Conservation (phyloP, 2,888 invertebrate genomes). For the Tyria jacobaeae region DNA sequence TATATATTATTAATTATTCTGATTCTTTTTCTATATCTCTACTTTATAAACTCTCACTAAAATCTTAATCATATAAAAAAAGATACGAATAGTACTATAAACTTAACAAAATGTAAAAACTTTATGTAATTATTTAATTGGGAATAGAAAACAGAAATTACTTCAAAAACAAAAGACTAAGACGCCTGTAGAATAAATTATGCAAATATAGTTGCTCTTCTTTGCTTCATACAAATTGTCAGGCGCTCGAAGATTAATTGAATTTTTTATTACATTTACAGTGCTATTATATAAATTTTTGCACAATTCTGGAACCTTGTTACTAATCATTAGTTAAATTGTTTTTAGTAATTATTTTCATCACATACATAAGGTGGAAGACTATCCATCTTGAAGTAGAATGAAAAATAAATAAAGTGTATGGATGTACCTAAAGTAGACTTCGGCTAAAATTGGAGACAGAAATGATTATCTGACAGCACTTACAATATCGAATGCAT, state of each 20-base stretch:
- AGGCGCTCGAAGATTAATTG: slow-evolving; percentile 29
- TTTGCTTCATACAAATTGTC: slow-evolving; percentile 32
- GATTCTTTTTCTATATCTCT: too few species aligned
- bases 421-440: not conserved
- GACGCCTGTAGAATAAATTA: slow-evolving; percentile 25
- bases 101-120: not conserved
- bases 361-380: not conserved
- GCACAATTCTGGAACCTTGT: not conserved
- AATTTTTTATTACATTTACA: not conserved
- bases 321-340: not conserved
- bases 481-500: too few species aligned
- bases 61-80: too few species aligned
- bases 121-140: not conserved
- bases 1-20: too few species aligned
- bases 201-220: slow-evolving; percentile 15
- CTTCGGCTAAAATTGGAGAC: too few species aligned
- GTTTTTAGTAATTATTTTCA: not conserved
- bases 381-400: too few species aligned
- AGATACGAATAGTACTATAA: not conserved
- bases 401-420: too few species aligned
- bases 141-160: slow-evolving; percentile 10
- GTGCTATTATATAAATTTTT: not conserved
- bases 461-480: too few species aligned
- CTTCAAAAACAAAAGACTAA: slow-evolving; percentile 3
- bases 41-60: too few species aligned